phyloP scores from a whole-genome alignment of 1,140 invertebrate species.

The Agraylea sexmaculata region DNA sequence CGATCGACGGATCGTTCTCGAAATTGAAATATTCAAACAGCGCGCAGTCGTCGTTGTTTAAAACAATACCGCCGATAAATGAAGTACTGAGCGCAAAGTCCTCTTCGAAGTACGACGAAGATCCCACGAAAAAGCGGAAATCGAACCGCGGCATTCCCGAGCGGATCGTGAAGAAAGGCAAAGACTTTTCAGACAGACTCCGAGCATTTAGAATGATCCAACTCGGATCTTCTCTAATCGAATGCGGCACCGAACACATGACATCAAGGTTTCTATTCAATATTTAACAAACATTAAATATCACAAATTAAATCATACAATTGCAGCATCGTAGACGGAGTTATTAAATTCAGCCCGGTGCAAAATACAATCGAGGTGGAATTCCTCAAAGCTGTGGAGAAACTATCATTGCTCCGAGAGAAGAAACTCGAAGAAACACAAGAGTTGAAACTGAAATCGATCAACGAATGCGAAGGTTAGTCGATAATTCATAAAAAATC shows the following conservation, averaged over 20 bases:
- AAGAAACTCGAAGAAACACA: slow-evolving; percentile 14
- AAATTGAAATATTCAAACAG: slow-evolving; percentile 38
- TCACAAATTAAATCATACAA: slow-evolving; percentile 1
- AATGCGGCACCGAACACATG: slow-evolving; percentile 21
- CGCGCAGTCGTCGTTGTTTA: slow-evolving; percentile 25
- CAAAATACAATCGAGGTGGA: slow-evolving; percentile 15
- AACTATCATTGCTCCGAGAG: slow-evolving; percentile 15
- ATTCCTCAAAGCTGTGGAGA: slow-evolving; percentile 14
- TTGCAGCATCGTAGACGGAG: slow-evolving; percentile 3
- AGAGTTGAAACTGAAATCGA: slow-evolving; percentile 10
- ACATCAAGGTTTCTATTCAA: neutral
- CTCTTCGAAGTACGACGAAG: slow-evolving; percentile 1
- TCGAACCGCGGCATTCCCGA: slow-evolving; percentile 1
- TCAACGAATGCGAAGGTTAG: too few relatives aligned
- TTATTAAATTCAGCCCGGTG: slow-evolving; percentile 10
- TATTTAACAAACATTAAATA: neutral
- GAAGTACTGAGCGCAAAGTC: slow-evolving; percentile 8
- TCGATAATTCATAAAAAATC: too few relatives aligned
- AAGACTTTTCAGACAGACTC: slow-evolving; percentile 20
- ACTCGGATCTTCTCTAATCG: slow-evolving; percentile 22
- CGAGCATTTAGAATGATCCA: slow-evolving; percentile 26
- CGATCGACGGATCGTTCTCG: slow-evolving; percentile 49
- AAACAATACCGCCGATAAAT: slow-evolving; percentile 17
- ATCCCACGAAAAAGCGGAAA: slow-evolving; percentile 4
- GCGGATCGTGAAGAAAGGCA: slow-evolving; percentile 12